Evolutionary conservation across 2,888 invertebrate species (phyloP), one percentile per base, ranked within the genome.

Genomic region (Nomada goodeniana): DNA sequence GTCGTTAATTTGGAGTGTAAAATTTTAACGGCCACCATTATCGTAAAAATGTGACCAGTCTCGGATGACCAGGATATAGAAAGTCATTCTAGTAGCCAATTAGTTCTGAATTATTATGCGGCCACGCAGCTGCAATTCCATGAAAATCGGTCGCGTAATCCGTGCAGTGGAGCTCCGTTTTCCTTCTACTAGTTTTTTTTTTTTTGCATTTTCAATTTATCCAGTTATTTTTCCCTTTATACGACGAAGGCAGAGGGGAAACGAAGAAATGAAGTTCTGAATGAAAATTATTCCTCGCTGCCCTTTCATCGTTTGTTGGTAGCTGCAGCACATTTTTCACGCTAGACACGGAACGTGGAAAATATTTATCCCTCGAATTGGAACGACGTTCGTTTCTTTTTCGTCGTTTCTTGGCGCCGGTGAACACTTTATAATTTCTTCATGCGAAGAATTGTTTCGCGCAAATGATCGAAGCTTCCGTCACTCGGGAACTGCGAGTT

Each of bases 41-140:
- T 60, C 65, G 70, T 64, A 76, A 79, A 79, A 76, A 63, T 52
- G 65, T 60, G 57, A 47, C 70, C 64, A 47, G 52, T 42, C n/a
- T 47, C 20, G 23, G 47, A 44, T 70, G 26, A 67, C 53, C 65
- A 26, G 61, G 2, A 57, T 26, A 69, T 55, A 79, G 68, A 67
- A 83, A 80, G 80, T 83, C 76, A 64, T 86, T 86, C 60, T 47
- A 23, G 60, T 63, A n/a, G 76, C 71, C 86, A 85, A 86, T 85
- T 85, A 85, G 80, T 60, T 69, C 42, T 76, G 83, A 85, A 76
- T 85, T 86, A 79, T 86, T 76, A 71, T 71, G 36, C 73, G 20
- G 65, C 52, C 69, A 77, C 75, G 73, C 70, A 76, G 70, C 68
- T 71, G 74, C 76, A 83, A 83, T 85, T 85, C 65, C 76, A 57